Percentiles rank a stretch among this genome's conserved stretches.
Evolutionary conservation across 2,888 invertebrate genomes (phyloP).

Genomic region (Helobdella robusta): DNA sequence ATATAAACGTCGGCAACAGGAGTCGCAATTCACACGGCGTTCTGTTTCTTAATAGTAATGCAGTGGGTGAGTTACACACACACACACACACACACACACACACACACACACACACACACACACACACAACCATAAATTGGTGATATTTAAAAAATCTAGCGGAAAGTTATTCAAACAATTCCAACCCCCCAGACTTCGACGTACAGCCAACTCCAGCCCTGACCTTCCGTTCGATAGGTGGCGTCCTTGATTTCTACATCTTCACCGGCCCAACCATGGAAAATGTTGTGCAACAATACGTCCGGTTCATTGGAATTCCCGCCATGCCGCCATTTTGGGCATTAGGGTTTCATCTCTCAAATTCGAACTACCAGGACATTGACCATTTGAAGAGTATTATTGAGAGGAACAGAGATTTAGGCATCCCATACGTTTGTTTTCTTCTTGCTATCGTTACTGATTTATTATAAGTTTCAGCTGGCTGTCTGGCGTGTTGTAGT

Average conservation of each 20-base stretch:
- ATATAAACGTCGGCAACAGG: slow-evolving; percentile 61
- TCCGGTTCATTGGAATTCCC: slow-evolving; percentile 52
- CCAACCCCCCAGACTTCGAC: slow-evolving; percentile 55
- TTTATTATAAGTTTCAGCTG: no score
- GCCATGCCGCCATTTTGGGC: slow-evolving; percentile 44
- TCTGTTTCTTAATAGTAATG: slow-evolving; percentile 58
- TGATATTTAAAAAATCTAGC: no score
- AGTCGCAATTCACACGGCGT: slow-evolving; percentile 59
- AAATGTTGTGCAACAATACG: slow-evolving; percentile 48
- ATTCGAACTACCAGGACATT: slow-evolving; percentile 41
- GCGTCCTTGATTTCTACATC: slow-evolving; percentile 68
- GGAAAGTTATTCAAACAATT: no score
- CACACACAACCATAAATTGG: no score
- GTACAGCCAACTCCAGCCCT: slow-evolving; percentile 71
- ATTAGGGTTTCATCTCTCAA: slow-evolving; percentile 44
- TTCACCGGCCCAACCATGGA: slow-evolving; percentile 65
- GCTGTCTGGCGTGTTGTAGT: no score
- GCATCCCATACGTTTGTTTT: slow-evolving; percentile 48
- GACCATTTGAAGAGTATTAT: slow-evolving; percentile 39
- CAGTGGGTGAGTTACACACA: slow-evolving; percentile 51
- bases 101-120: no score
- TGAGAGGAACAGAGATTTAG: slow-evolving; percentile 42
- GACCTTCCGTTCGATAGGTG: slow-evolving; percentile 72
- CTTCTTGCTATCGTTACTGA: no score
- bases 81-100: no score